phyloP scores from a whole-genome alignment of 2,888 invertebrate genomes.

The Plemyria rubiginata region DNA sequence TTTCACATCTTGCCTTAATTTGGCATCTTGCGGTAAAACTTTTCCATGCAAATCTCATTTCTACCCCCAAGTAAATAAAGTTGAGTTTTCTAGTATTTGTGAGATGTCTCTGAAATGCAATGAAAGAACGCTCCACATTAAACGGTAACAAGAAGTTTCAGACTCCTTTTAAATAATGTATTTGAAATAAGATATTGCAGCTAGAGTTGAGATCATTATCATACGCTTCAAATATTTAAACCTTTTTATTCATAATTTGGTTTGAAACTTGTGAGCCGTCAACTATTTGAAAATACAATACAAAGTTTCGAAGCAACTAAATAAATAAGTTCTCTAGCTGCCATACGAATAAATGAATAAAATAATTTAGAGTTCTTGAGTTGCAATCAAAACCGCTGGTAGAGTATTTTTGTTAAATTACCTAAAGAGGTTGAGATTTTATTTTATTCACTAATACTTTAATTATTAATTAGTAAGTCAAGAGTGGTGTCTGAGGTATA shows the following conservation, averaged over 20 bases:
- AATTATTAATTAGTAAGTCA: no score
- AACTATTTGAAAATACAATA: background rate
- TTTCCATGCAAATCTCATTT: constrained; percentile 1
- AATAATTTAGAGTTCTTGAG: no score
- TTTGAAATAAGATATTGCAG: constrained; percentile 13
- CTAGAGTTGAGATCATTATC: background rate
- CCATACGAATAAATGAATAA: no score
- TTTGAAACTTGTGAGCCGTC: background rate
- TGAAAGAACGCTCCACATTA: constrained; percentile 29
- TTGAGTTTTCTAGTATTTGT: background rate
- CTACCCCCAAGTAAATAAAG: background rate
- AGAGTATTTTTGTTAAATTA: no score
- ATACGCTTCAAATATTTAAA: background rate
- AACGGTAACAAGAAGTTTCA: constrained; percentile 13
- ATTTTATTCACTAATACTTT: no score
- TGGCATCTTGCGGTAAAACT: constrained; percentile 39
- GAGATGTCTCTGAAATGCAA: constrained; percentile 23
- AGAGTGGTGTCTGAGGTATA: no score
- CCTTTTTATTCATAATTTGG: background rate
- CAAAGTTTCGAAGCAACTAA: background rate
- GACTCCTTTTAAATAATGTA: constrained; percentile 19
- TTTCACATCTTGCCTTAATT: constrained; percentile 53
- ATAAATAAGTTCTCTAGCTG: no score
- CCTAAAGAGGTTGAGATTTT: no score
- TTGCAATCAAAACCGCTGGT: no score